These are phyloP conservation scores for Hafferia zeledoni DNA, from an alignment of 2,797 vertebrate genomes.

Conservation along the genomic window DNA sequence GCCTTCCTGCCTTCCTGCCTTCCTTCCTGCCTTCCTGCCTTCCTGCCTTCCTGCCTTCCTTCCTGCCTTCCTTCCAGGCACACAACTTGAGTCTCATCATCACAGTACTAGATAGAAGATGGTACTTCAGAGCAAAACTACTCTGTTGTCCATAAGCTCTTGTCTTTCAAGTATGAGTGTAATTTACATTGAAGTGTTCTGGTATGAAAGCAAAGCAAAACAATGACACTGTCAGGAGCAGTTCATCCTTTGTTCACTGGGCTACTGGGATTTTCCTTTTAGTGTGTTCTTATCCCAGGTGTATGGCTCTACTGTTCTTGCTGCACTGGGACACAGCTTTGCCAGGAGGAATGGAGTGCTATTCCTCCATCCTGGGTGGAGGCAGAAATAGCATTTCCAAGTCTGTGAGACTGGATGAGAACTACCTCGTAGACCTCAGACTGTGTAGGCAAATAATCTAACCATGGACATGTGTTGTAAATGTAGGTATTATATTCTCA, in stretches of 20 bases:
- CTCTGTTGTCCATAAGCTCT: not conserved
- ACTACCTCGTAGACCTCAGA: not conserved
- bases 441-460: not conserved
- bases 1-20: too few species aligned
- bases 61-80: not conserved
- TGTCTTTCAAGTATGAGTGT: not conserved
- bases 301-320: not conserved
- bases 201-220: not conserved
- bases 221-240: not conserved
- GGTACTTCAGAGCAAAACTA: not conserved
- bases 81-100: not conserved
- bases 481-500: not conserved
- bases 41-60: too few species aligned
- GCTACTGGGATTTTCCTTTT: not conserved
- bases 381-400: not conserved
- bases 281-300: not conserved
- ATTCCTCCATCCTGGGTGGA: too few species aligned
- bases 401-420: not conserved
- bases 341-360: not conserved
- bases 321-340: not conserved
- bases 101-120: not conserved
- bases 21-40: too few species aligned
- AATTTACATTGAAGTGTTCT: too few species aligned
- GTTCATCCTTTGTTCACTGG: too few species aligned
- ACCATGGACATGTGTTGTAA: not conserved